Evolutionary conservation across 2,888 invertebrate species (phyloP), one percentile per base, ranked within the genome.

Genomic region (Cremastinae sp.): DNA sequence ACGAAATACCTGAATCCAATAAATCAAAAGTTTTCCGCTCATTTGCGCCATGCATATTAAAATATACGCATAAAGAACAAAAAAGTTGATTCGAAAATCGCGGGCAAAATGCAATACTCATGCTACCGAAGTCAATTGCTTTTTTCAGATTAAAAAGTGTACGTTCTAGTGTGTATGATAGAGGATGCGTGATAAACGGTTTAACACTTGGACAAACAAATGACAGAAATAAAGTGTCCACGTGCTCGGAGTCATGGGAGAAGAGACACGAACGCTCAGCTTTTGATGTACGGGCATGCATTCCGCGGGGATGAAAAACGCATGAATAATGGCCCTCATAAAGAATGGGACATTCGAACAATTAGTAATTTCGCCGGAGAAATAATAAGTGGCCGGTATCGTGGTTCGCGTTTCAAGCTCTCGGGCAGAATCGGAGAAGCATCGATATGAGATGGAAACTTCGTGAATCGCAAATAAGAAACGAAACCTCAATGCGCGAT

Each of bases 301-400:
- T 45, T 18, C 55, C 28, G 18, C 58, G 51, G 20, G 45, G 20
- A 68, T 66, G 71, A 9, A 45, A 58, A 62, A 79, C 80, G 80
- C 78, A 75, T 86, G 83, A 84, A 79, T 83, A 79, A 83, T 82
- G 81, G 82, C 78, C 78, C 82, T 85, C 86, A 80, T 88, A 88
- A 89, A 89, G 83, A 83, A 88, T 85, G 82, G 45, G 51, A 49
- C 66, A 68, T 83, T 79, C 81, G 83, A 86, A 86, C 83, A 87
- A 86, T 87, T 87, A 87, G 84, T 83, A 84, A 83, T 84, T 47
- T 1, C 16, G 16, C 16, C 10, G 20, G 10, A 9, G 7, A 9
- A 22, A 53, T 9, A 53, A 16, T 16, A 10, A 20, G 49, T 18
- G 49, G 8, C 22, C 51, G 22, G 20, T 20, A 49, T 10, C 22